Base-by-base conservation (phyloP, 2,888 invertebrate genomes). In the Archips crataeganus region DNA sequence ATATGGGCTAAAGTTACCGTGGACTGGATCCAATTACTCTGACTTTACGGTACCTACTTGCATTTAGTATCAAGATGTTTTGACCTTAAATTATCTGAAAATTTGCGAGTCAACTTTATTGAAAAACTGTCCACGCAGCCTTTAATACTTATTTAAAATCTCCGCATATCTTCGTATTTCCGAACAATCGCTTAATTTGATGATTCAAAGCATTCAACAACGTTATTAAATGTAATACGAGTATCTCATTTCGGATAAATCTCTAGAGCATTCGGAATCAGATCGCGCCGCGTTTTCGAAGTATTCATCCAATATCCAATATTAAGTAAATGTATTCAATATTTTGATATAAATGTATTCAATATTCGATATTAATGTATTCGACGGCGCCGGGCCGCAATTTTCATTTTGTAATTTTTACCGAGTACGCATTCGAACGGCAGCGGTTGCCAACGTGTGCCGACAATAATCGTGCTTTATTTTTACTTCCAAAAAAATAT, bases 341-440 rank as follows among this genome's bases (percentile, higher is more conserved):
- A 92, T 92, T 91, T 90, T 86, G 88, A 91, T 88, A 84, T 82
- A 82, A 93, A 92, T 89, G 93, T 93, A 94, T 93, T 92, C 92
- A 92, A 94, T 94, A 94, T 94, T 93, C 89, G 85, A 94, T 94
- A 93, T 94, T 94, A 94, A 94, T 89, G 92, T 93, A 94, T 94
- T 92, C 93, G 92, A 85, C 88, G 88, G 90, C 89, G 90, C 88
- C 90, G 93, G 90, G 80, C 92, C 92, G 92, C 91, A 90, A 94
- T 94, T 93, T 94, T 91, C 94, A 94, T 94, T 94, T 93, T 94
- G 93, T 94, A 94, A 94, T 94, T 94, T 94, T 93, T 94, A 92
- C 89, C 88, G 91, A 92, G 90, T 90, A 90, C 91, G 90, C 91
- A 85, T 87, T 86, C 89, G 83, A 79, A 71, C 42, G 78, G 67